phyloP scores from a whole-genome alignment of 2,888 invertebrate species.

The Caenorhabditis sp. region DNA sequence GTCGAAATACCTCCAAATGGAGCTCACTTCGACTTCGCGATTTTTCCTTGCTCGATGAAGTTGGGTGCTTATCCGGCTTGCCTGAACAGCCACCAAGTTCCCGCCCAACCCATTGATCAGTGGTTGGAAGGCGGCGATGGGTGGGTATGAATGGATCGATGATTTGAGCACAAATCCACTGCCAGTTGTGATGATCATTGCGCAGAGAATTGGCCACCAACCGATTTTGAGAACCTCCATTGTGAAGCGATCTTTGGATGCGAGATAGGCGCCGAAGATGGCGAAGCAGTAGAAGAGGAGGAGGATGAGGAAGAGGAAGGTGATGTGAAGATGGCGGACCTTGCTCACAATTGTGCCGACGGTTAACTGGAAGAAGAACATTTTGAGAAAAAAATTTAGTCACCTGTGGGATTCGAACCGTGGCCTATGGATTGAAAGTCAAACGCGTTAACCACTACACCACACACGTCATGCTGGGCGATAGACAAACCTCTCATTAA shows the following conservation, averaged over 20 bases:
- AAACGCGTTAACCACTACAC: too few species aligned
- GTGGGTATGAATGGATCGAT: conserved; percentile 53
- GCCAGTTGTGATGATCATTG: conserved; percentile 54
- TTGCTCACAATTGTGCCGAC: conserved; percentile 36
- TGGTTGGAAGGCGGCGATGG: conserved; percentile 64
- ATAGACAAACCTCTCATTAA: too few species aligned
- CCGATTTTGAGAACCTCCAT: conserved; percentile 51
- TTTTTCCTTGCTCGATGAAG: conserved; percentile 55
- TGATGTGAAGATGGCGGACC: conserved; percentile 27
- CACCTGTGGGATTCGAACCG: neutral
- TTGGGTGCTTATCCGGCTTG: conserved; percentile 59
- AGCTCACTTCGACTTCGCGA: conserved; percentile 29
- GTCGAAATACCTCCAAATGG: conserved; percentile 27
- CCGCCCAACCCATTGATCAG: conserved; percentile 68
- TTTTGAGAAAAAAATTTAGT: too few species aligned
- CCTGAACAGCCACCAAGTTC: conserved; percentile 63
- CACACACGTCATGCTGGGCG: too few species aligned
- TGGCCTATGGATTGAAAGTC: too few species aligned
- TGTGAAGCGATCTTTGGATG: conserved; percentile 46
- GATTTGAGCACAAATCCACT: conserved; percentile 62
- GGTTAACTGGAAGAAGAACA: conserved; percentile 39
- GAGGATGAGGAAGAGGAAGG: conserved; percentile 37
- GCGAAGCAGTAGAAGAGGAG: conserved; percentile 42
- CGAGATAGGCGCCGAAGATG: conserved; percentile 37
- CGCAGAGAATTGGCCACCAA: conserved; percentile 53